These are phyloP conservation scores for Porites cylindrica DNA, from an alignment of 92 coral and sea anemone species.

Conservation along the genomic window DNA sequence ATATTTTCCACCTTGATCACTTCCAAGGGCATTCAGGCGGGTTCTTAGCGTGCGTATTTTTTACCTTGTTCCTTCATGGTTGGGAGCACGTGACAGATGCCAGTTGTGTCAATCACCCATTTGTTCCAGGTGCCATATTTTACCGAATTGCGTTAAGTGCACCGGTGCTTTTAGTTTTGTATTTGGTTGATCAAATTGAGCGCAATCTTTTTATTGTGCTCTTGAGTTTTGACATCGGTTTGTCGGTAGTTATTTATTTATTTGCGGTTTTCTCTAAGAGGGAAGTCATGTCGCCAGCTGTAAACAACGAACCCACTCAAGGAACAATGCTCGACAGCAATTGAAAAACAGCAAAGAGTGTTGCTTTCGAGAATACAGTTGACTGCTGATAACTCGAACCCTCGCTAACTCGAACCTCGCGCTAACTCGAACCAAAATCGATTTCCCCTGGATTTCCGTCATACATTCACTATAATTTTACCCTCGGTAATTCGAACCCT, in stretches of 20 bases:
- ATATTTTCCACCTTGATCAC: constrained; percentile 22
- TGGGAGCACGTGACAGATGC: constrained; percentile 26
- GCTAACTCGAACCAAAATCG: no score
- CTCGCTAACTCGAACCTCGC: no score
- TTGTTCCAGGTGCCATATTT: constrained; percentile 11
- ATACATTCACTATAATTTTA: no score
- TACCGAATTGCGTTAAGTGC: constrained; percentile 23
- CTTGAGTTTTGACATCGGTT: neutral
- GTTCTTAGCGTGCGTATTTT: constrained; percentile 5
- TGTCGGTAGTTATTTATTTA: neutral
- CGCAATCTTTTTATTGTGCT: constrained; percentile 10
- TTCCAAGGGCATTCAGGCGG: constrained; percentile 32
- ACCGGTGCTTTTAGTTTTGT: constrained; percentile 20
- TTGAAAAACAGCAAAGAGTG: no score
- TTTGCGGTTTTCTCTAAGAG: neutral
- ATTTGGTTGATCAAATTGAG: constrained; percentile 34
- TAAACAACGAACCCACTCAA: no score
- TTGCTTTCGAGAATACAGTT: no score
- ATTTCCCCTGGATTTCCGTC: no score
- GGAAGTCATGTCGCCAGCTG: neutral
- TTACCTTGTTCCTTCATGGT: constrained; percentile 37
- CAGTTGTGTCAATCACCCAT: constrained; percentile 24
- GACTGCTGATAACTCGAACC: no score
- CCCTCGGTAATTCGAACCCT: no score
- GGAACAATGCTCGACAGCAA: no score